A percentile compares a stretch with the other conserved stretches of the same genome.
Evolutionary conservation across 2,113 vertebrate genomes (phyloP).

Genomic region (Cryptotis parvus): DNA sequence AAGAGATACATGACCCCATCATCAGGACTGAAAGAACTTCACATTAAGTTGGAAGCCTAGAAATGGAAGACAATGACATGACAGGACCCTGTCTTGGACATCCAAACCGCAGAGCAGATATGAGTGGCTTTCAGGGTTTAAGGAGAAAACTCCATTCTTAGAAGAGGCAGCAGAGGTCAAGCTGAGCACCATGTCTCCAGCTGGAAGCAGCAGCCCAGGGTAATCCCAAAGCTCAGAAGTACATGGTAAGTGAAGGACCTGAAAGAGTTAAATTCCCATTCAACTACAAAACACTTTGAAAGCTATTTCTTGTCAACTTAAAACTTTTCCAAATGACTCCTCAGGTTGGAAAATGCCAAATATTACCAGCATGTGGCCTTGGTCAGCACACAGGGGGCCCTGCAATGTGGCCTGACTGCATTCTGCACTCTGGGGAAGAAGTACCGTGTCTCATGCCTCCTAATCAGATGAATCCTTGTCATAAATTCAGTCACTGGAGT

Average conservation of each 20-base stretch:
- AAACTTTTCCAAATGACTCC: slow-evolving; percentile 73
- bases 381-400: slow-evolving; percentile 27
- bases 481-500: slow-evolving; percentile 81
- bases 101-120: too few relatives aligned
- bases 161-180: neutral
- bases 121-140: neutral
- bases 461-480: slow-evolving; percentile 84
- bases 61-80: too few relatives aligned
- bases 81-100: neutral
- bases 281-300: slow-evolving; percentile 31
- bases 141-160: neutral
- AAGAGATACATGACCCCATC: neutral
- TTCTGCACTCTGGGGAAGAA: slow-evolving; percentile 72
- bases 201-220: neutral
- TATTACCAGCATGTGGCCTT: slow-evolving; percentile 51
- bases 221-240: neutral
- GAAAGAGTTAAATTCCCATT: slow-evolving; percentile 34
- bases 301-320: slow-evolving; percentile 75
- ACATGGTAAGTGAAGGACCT: accelerated
- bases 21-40: neutral
- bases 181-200: neutral
- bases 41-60: neutral
- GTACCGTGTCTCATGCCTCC: slow-evolving; percentile 63
- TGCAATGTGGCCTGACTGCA: slow-evolving; percentile 63
- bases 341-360: slow-evolving; percentile 70